These are phyloP conservation scores for fruit fly (Drosophila melanogaster) DNA, from an alignment of 1,140 invertebrate genomes.

Conservation along the genomic window Release_6_plus_ISO1_MT NC_004354.4:14353001-14353500, in stretches of 20 bases:
- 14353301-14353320: constrained; percentile 77
- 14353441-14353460: constrained; percentile 66
- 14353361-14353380: neutral
- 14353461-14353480: constrained; percentile 23
- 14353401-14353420: constrained; percentile 58
- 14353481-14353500: constrained; percentile 6
- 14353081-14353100: neutral
- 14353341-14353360: neutral
- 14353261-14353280: constrained; percentile 73
- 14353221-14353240: neutral
- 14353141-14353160: constrained; percentile 66
- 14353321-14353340: neutral
- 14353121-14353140: constrained; percentile 35
- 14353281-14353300: constrained; percentile 84
- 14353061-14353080: constrained; percentile 8
- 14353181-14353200: constrained; percentile 35
- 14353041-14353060: constrained; percentile 63
- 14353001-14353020: constrained; percentile 40
- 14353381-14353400: constrained; percentile 22
- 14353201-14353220: neutral
- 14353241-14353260: neutral
- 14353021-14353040: constrained; percentile 69
- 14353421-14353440: constrained; percentile 75
- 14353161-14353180: constrained; percentile 57
- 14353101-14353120: constrained; percentile 29